Conservation (phyloP, 2,888 invertebrate genomes). For the Galeopsomyia nigrocyanea region DNA sequence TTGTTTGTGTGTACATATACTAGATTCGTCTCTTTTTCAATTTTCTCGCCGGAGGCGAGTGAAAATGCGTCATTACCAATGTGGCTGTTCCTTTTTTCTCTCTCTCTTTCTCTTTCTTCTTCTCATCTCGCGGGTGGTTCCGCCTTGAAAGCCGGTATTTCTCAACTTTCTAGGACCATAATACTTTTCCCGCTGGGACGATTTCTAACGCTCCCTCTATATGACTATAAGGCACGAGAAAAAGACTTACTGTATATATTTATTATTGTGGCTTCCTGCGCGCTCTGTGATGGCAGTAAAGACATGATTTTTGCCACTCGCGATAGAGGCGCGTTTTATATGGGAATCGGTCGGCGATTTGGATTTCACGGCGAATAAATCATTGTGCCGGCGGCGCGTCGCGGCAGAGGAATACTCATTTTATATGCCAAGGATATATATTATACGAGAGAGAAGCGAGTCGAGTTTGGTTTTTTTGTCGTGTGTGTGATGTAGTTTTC, state of each 20-base stretch:
- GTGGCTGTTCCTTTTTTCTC: conserved; percentile 6
- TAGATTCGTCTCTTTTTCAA: conserved; percentile 17
- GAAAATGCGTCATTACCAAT: conserved; percentile 38
- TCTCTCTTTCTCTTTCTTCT: conserved; percentile 6
- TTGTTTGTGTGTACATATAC: not conserved
- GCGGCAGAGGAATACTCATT: no score
- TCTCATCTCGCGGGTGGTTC: conserved; percentile 33
- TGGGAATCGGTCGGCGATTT: no score
- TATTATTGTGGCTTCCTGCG: not conserved
- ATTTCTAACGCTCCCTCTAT: no score
- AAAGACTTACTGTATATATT: not conserved
- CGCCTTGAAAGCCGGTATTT: conserved; percentile 43
- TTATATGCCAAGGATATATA: no score
- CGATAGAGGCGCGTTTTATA: no score
- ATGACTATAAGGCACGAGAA: not conserved
- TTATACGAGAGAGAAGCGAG: no score
- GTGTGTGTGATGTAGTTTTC: no score
- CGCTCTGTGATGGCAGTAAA: no score
- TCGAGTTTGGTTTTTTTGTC: no score
- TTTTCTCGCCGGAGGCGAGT: conserved; percentile 32
- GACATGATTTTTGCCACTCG: not conserved
- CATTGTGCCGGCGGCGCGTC: no score
- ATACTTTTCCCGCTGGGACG: not conserved
- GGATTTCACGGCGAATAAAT: no score
- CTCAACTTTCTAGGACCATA: conserved; percentile 41